These are phyloP conservation scores for Drosophila mercatorum DNA, from an alignment of 2,888 invertebrate genomes.

Conservation along the genomic window DNA sequence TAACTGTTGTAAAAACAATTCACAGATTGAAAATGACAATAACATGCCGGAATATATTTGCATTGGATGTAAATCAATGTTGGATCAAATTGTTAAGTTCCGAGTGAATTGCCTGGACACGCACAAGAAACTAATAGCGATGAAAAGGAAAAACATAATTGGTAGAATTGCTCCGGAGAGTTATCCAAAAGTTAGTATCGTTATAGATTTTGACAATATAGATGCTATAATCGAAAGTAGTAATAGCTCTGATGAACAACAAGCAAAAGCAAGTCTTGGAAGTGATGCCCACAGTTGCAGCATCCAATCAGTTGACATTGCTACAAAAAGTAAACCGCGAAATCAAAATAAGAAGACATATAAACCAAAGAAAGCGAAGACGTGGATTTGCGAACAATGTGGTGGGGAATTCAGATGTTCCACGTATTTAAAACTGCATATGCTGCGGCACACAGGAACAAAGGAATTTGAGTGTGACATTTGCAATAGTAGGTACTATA, in stretches of 20 bases:
- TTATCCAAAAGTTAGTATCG: not conserved
- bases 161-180: not conserved
- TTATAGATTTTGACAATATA: not conserved
- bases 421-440: constrained; percentile 59
- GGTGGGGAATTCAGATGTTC: constrained; percentile 62
- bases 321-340: not conserved
- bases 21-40: constrained; percentile 47
- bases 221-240: not conserved
- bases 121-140: constrained; percentile 39
- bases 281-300: not conserved
- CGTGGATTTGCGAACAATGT: constrained; percentile 66
- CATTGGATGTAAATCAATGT: constrained; percentile 36
- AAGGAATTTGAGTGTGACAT: constrained; percentile 61
- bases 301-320: not conserved
- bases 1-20: not conserved
- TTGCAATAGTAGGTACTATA: constrained; percentile 56
- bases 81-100: constrained; percentile 44
- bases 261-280: not conserved
- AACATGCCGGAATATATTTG: constrained; percentile 52
- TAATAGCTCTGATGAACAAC: not conserved
- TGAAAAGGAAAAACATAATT: constrained; percentile 16
- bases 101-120: constrained; percentile 51
- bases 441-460: constrained; percentile 54
- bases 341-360: not conserved
- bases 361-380: constrained; percentile 16